Evolutionary conservation across 1,140 invertebrate species (phyloP), one percentile per base, ranked within the genome.

Genomic region (Drosophila micromelanica): DNA sequence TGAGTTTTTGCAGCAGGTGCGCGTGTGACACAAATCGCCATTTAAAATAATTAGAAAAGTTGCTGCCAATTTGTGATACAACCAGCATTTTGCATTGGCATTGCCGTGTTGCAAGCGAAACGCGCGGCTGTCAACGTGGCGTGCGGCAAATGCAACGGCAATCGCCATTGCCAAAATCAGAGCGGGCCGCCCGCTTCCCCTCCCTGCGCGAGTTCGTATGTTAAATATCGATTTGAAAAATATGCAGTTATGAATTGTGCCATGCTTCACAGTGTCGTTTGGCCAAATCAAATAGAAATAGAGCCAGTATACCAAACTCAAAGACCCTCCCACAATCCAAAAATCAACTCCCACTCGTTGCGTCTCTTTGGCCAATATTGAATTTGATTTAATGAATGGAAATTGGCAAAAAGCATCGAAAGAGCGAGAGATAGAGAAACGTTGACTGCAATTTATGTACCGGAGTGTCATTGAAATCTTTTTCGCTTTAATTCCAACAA

Each of bases 321-420:
- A 46, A 43, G 49, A 12, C 8, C 9, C 27, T 12, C 38, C 61
- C 9, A 5, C 23, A 56, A 42, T n/a, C 43, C 40, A 17, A 45
- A 73, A 68, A 67, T 67, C 70, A 73, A 73, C 54, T 67, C 55
- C 32, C 49, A 54, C 38, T 62, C 71, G 62, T 82, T 79, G 76
- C 75, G 71, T 81, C 75, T 64, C 64, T 82, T 69, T 89, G 82
- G 78, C 82, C 84, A 87, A 89, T 87, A 87, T 87, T 87, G 84
- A 89, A 87, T 89, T 89, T 87, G 82, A 87, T 89, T 89, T 87
- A 86, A 86, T 87, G 82, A 87, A 87, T 87, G 82, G 79, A 87
- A 89, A 87, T 87, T 87, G 61, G 68, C 75, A 73, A 74, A 75
- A 72, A 72, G 65, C 65, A 73, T 59, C 64, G 65, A 51, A 76